These are phyloP conservation scores for Ophion slaviceki DNA, from an alignment of 2,888 invertebrate species.

Conservation along the genomic window DNA sequence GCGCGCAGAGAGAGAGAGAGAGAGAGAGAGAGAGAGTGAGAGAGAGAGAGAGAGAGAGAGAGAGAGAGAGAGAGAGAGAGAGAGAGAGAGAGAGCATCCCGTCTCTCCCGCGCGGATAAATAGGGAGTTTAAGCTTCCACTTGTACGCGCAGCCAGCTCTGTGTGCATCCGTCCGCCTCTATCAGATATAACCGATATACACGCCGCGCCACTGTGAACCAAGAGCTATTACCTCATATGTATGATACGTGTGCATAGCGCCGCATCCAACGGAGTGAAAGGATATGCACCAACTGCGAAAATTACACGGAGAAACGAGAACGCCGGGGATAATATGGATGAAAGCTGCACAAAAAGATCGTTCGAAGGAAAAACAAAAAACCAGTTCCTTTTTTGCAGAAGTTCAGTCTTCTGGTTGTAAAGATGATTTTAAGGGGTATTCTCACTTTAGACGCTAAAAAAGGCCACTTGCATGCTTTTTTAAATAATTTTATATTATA, in stretches of 20 bases:
- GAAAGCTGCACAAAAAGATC: neutral
- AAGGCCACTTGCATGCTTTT: too few species aligned
- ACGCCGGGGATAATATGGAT: conserved; percentile 14
- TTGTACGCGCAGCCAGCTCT: conserved; percentile 12
- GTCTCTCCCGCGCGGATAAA: conserved; percentile 53
- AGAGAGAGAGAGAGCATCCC: conserved; percentile 53
- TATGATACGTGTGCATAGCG: conserved; percentile 14
- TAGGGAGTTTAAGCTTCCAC: conserved; percentile 51
- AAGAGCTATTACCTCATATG: conserved; percentile 44
- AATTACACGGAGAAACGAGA: conserved; percentile 38
- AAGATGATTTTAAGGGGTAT: too few species aligned
- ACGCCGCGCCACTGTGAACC: conserved; percentile 40
- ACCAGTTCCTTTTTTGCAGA: too few species aligned
- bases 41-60: too few species aligned
- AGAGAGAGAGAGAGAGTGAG: too few species aligned
- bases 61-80: too few species aligned
- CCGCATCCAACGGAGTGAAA: conserved; percentile 24
- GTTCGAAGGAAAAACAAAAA: neutral
- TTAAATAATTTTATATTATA: too few species aligned
- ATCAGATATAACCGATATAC: conserved; percentile 48
- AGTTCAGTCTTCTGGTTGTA: too few species aligned
- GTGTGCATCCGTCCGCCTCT: conserved; percentile 24
- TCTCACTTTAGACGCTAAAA: too few species aligned
- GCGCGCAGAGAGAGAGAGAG: neutral
- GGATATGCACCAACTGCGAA: conserved; percentile 30